Evolutionary conservation across 2,113 vertebrate species (phyloP).

Genomic region (Platycercus adscitus): DNA sequence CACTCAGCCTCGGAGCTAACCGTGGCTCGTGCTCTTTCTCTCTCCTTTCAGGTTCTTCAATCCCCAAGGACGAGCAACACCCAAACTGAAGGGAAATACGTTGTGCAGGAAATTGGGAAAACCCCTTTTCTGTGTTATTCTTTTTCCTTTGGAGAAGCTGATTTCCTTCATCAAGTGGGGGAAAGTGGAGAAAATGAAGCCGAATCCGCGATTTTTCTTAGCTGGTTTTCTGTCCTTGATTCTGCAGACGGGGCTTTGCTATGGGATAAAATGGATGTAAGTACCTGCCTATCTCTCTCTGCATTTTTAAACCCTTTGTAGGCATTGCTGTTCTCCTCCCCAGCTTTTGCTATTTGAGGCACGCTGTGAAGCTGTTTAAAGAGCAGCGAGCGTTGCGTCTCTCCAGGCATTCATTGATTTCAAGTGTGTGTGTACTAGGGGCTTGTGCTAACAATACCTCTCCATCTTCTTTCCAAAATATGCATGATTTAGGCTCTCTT

Average conservation of each 20-base stretch:
- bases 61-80: not conserved
- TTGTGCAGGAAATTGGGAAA: not conserved
- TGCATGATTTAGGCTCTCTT: not conserved
- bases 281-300: constrained; percentile 63
- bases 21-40: not conserved
- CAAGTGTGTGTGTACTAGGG: constrained; percentile 12
- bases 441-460: constrained; percentile 21
- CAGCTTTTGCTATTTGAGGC: not conserved
- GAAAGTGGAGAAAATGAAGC: constrained; percentile 66
- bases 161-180: not conserved
- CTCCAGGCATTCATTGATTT: not conserved
- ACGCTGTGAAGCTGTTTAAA: not conserved
- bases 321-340: not conserved
- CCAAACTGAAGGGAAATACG: not conserved
- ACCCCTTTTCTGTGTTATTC: not conserved
- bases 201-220: constrained; percentile 72
- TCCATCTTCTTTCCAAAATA: constrained; percentile 20
- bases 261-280: constrained; percentile 98
- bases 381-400: not conserved
- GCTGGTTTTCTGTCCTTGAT: constrained; percentile 84
- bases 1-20: not conserved
- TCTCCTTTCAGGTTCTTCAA: constrained; percentile 36
- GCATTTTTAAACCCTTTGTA: not conserved
- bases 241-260: constrained; percentile 87
- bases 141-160: not conserved